Conservation (phyloP, 2,113 vertebrate species). For the Cryptotis parvus region DNA sequence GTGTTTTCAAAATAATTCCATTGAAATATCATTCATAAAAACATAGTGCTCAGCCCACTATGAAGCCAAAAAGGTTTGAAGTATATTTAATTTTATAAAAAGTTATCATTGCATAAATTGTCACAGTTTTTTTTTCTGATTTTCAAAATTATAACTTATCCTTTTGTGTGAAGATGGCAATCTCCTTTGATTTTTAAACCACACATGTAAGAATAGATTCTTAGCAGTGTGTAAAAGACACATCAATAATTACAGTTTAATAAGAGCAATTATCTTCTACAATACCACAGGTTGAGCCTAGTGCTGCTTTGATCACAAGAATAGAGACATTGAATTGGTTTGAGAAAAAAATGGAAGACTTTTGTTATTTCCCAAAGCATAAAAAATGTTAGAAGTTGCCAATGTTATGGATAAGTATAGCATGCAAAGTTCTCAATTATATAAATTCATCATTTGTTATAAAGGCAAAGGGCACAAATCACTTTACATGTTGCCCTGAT, state of each 20-base stretch:
- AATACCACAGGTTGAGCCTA: slow-evolving; percentile 3
- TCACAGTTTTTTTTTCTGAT: neutral
- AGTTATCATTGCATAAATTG: slow-evolving; percentile 40
- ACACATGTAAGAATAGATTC: slow-evolving; percentile 15
- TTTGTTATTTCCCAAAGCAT: neutral
- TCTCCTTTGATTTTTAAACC: slow-evolving; percentile 45
- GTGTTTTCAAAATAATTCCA: slow-evolving; percentile 35
- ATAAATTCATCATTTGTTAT: neutral
- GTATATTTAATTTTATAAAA: slow-evolving; percentile 27
- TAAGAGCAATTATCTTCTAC: slow-evolving; percentile 42
- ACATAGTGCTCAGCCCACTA: neutral
- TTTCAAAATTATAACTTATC: slow-evolving; percentile 32
- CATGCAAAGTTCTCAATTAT: slow-evolving; percentile 30
- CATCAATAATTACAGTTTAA: slow-evolving; percentile 54
- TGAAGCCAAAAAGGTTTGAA: neutral
- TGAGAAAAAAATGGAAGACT: neutral
- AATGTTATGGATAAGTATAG: neutral
- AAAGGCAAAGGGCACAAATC: slow-evolving; percentile 40
- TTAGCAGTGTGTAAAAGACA: slow-evolving; percentile 9
- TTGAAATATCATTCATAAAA: neutral
- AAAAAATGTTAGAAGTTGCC: neutral
- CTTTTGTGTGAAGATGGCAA: slow-evolving; percentile 45
- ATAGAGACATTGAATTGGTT: slow-evolving; percentile 14
- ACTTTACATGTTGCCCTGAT: neutral
- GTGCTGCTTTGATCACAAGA: slow-evolving; percentile 40